Percentiles rank a stretch among this genome's conserved stretches.
These are phyloP conservation scores for Melieria omissa DNA, from an alignment of 2,888 invertebrate genomes.

Conservation along the genomic window DNA sequence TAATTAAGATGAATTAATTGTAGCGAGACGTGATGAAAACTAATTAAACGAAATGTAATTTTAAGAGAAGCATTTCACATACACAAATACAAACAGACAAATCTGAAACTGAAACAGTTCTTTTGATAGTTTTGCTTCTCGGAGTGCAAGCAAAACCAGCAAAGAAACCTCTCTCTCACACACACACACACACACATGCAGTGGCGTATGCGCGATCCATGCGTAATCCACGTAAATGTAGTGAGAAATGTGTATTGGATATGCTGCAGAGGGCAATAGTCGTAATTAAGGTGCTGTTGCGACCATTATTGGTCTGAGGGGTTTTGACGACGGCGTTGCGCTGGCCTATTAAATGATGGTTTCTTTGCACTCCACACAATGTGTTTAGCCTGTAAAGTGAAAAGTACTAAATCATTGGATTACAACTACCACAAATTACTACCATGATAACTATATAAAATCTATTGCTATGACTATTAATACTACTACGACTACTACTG, in stretches of 20 bases:
- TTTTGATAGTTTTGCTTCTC: conserved; percentile 3
- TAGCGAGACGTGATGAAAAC: conserved; percentile 42
- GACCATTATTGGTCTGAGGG: conserved; percentile 9
- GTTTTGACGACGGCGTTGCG: conserved; percentile 2
- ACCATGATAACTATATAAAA: too few relatives aligned
- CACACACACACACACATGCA: not conserved
- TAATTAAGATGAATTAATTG: conserved; percentile 49
- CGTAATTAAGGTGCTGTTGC: not conserved
- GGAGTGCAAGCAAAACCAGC: conserved; percentile 28
- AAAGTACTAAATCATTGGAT: conserved; percentile 19
- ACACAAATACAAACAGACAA: conserved; percentile 23
- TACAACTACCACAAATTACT: conserved; percentile 27
- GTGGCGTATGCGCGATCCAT: too few relatives aligned
- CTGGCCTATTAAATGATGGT: not conserved
- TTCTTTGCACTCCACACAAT: not conserved
- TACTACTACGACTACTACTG: conserved; percentile 40
- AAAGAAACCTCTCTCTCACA: conserved; percentile 22
- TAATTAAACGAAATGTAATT: conserved; percentile 16
- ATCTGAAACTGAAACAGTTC: not conserved
- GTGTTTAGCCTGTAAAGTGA: conserved; percentile 21
- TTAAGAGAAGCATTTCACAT: conserved; percentile 23
- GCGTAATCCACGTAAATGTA: too few relatives aligned
- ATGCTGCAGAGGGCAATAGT: too few relatives aligned
- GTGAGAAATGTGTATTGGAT: too few relatives aligned
- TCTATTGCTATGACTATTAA: conserved; percentile 26